Evolutionary conservation across 2,797 vertebrate species (phyloP).

Genomic region (Sorex maritimensis): DNA sequence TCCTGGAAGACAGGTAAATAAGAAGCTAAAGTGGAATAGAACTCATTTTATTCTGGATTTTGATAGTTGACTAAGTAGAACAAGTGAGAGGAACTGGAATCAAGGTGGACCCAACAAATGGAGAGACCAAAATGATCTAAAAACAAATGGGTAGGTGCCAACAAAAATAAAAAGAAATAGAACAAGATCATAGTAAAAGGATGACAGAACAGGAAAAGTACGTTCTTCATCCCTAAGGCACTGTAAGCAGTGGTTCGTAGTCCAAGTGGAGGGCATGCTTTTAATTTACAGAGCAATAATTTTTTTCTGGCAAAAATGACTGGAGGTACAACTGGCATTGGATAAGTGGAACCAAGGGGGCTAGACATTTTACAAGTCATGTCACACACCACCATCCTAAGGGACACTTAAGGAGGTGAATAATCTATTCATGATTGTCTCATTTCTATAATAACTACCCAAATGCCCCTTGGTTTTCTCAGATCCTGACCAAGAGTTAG

Average conservation of each 20-base stretch:
- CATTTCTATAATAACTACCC: not conserved
- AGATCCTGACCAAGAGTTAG: not conserved
- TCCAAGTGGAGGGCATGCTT: not conserved
- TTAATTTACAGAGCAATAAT: not conserved
- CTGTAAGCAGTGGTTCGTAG: not conserved
- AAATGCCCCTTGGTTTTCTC: not conserved
- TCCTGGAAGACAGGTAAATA: not conserved
- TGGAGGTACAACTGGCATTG: not conserved
- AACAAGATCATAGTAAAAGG: not conserved
- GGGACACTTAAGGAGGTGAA: not conserved
- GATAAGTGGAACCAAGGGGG: not conserved
- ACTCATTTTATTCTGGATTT: not conserved
- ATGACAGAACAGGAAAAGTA: not conserved
- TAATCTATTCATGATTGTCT: not conserved
- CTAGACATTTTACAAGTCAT: not conserved
- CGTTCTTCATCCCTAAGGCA: not conserved
- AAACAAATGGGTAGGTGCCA: not conserved
- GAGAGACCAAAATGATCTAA: not conserved
- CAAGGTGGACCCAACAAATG: not conserved
- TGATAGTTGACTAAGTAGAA: not conserved
- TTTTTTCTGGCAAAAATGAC: conserved; percentile 8
- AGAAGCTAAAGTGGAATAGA: conserved; percentile 4
- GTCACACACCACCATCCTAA: not conserved
- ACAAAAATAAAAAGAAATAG: not conserved
- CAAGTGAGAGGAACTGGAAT: not conserved